Evolutionary conservation across 2,113 vertebrate species (phyloP).

Genomic region (Benitochromis conjunctus): DNA sequence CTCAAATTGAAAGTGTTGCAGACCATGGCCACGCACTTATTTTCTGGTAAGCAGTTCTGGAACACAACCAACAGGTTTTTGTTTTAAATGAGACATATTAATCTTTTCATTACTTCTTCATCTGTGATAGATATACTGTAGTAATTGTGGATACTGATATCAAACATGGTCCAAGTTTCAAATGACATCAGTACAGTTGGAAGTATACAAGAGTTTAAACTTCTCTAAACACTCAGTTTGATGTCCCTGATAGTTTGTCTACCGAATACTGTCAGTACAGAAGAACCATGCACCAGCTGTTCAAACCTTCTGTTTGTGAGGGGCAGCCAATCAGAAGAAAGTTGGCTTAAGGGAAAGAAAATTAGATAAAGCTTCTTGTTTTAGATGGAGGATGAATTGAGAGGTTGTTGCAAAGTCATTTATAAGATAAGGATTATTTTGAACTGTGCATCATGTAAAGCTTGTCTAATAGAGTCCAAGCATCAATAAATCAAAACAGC

Average conservation of each 20-base stretch:
- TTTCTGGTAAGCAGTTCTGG: slow-evolving; percentile 29
- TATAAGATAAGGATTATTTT: background rate
- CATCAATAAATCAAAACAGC: background rate
- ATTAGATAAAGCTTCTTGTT: background rate
- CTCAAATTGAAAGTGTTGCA: slow-evolving; percentile 46
- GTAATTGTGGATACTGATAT: background rate
- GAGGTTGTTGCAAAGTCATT: background rate
- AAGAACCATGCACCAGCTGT: background rate
- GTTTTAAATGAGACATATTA: background rate
- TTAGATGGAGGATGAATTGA: background rate
- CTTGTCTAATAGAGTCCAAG: background rate
- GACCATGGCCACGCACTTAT: background rate
- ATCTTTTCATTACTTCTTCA: background rate
- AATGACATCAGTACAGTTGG: background rate
- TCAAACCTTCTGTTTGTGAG: background rate
- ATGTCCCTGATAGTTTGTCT: background rate
- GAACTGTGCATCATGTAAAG: background rate
- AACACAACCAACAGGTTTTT: background rate
- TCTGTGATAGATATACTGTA: background rate
- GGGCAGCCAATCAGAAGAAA: background rate
- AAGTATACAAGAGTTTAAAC: background rate
- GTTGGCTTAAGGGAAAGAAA: background rate
- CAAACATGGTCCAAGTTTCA: background rate
- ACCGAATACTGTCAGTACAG: background rate
- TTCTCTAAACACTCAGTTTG: background rate